Conservation (phyloP, 2,113 vertebrate species). For the Amblyopsis rosae region DNA sequence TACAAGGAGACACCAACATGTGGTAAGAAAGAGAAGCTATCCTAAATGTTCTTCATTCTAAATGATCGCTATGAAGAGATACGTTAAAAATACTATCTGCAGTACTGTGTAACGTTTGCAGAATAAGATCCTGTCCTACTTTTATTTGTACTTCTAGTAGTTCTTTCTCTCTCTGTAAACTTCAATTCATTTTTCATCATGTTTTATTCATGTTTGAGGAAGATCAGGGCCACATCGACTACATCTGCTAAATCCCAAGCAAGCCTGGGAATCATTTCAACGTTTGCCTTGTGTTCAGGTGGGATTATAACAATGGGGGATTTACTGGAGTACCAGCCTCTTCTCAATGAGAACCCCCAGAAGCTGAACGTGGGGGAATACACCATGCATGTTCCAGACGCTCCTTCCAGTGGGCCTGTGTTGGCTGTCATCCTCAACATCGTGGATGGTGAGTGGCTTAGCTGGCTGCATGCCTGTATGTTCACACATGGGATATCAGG, state of each 20-base stretch:
- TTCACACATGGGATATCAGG: conserved; percentile 51
- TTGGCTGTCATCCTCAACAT: conserved; percentile 92
- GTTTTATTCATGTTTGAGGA: neutral
- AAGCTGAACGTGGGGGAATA: conserved; percentile 80
- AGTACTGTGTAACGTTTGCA: no score
- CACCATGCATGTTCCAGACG: conserved; percentile 82
- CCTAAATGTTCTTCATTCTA: neutral
- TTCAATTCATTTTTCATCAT: neutral
- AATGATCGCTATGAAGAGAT: no score
- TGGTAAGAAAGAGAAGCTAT: conserved; percentile 77
- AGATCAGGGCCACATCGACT: no score
- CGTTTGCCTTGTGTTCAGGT: conserved; percentile 70
- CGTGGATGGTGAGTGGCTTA: conserved; percentile 82
- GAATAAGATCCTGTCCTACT: no score
- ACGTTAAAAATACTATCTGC: no score
- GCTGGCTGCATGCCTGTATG: conserved; percentile 29
- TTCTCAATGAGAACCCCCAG: conserved; percentile 82
- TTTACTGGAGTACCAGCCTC: conserved; percentile 79
- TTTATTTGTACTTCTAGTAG: no score
- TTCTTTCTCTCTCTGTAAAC: no score
- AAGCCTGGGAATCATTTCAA: neutral
- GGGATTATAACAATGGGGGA: conserved; percentile 88
- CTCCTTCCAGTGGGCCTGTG: conserved; percentile 90
- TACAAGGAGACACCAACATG: conserved; percentile 79
- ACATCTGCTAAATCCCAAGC: no score